Percentiles rank a stretch among this genome's conserved stretches.
Conservation (phyloP, 2,113 vertebrate genomes). For the Dunckerocampus dactyliophorus region DNA sequence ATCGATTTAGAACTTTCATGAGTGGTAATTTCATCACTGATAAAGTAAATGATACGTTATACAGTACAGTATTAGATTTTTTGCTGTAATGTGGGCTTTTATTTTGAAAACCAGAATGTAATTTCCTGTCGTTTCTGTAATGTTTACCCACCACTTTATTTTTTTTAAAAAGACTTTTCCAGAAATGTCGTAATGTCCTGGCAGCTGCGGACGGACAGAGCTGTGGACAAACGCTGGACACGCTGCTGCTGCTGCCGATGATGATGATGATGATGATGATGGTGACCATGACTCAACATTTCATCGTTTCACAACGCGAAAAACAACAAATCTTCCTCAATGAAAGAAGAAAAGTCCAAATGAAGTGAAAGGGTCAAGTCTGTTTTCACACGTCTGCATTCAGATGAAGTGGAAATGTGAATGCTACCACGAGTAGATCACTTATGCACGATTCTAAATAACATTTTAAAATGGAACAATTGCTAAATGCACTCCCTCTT, state of each 20-base stretch:
- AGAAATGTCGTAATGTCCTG: slow-evolving; percentile 48
- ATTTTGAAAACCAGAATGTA: slow-evolving; percentile 30
- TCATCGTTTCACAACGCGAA: neutral
- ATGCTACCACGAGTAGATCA: no score
- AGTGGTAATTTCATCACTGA: no score
- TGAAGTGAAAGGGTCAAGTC: no score
- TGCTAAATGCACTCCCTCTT: no score
- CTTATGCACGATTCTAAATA: no score
- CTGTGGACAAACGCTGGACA: slow-evolving; percentile 43
- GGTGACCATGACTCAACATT: slow-evolving; percentile 34
- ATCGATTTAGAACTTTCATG: no score
- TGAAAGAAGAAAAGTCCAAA: neutral
- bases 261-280: neutral
- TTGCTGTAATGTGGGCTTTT: slow-evolving; percentile 8
- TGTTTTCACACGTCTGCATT: no score
- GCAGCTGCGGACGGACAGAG: slow-evolving; percentile 14
- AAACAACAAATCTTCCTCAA: neutral
- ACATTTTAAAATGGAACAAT: no score
- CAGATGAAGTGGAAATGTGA: no score
- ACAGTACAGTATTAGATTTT: no score
- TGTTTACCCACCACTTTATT: neutral
- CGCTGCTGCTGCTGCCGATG: neutral
- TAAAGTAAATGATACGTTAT: no score
- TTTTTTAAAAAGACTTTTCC: slow-evolving; percentile 53
- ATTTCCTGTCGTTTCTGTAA: neutral